Evolutionary conservation across 2,888 invertebrate genomes (phyloP).

Genomic region (Bhutanitis thaidina): DNA sequence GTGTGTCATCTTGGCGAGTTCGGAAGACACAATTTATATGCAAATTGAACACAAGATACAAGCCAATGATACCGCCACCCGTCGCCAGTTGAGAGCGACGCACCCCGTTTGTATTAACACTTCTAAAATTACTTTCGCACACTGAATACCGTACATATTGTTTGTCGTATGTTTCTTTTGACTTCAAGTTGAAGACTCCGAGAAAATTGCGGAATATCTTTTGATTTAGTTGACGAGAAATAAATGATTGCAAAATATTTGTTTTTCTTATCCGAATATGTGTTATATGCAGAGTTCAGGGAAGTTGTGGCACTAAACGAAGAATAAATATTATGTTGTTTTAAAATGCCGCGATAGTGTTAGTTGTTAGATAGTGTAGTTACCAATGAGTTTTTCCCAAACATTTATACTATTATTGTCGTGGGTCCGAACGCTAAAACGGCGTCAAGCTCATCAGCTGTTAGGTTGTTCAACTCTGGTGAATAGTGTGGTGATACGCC

Average conservation of each 20-base stretch:
- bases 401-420: too few relatives aligned
- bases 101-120: slow-evolving; percentile 58
- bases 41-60: slow-evolving; percentile 74
- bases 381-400: too few relatives aligned
- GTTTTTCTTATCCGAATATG: too few relatives aligned
- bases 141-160: slow-evolving; percentile 45
- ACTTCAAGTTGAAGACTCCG: slow-evolving; percentile 22
- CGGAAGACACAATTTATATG: slow-evolving; percentile 81
- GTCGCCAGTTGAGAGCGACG: slow-evolving; percentile 33
- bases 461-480: too few relatives aligned
- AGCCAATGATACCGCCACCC: slow-evolving; percentile 55
- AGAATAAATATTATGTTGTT: too few relatives aligned
- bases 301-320: too few relatives aligned
- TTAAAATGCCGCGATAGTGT: too few relatives aligned
- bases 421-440: too few relatives aligned
- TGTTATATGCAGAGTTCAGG: too few relatives aligned
- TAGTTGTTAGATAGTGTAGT: too few relatives aligned
- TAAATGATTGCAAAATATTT: slow-evolving; percentile 1
- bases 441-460: too few relatives aligned
- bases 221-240: slow-evolving; percentile 10
- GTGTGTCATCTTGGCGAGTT: slow-evolving; percentile 70
- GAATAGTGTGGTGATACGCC: too few relatives aligned
- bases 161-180: slow-evolving; percentile 23
- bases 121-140: slow-evolving; percentile 65
- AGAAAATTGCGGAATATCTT: slow-evolving; percentile 9